Base-by-base conservation (phyloP, 2,888 invertebrate species). In the Limnephilus rhombicus region DNA sequence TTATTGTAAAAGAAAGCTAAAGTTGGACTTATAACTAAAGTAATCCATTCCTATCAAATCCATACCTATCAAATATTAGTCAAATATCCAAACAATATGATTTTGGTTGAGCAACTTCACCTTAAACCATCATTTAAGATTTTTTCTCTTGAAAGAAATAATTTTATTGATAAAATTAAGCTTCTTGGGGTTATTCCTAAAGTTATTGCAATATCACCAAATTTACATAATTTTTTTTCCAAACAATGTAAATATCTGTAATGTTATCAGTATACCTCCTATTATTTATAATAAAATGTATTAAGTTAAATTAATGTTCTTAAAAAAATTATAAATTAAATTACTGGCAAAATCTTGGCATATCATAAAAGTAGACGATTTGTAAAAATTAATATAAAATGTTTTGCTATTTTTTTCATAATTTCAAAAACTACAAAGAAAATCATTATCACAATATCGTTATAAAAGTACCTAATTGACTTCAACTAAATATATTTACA, bases 381-480 rank as follows among this genome's bases (percentile, higher is more conserved):
- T 24, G 24, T 68, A 24, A 24, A 68, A 68, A 68, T 68, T 68
- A 68, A 24, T 85, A 41, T 37, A 85, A n/a, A 85, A 85, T 45
- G 45, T 86, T 86, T 86, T 5, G 29, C 24, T 86, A 86, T 86
- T 45, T 87, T 88, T 90, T 68, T 88, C 68, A 68, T 92, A 89
- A 85, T 91, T 92, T 89, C 13, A 85, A 90, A 34, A 89, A 86
- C 89, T 91, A 91, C 85, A 90, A 91, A 91, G 90, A 91, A 91
- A 91, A 88, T 92, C 87, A 92, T 90, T 92, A 92, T 92, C 92
- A 92, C 92, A 92, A 88, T 91, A 92, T 80, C 80, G 80, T 92
- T 91, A 91, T 88, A 90, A 90, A 90, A 92, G 90, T 86, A 93
- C 85, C 93, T 93, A 93, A 93, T 93, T 93, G 93, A 93, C 93